Evolutionary conservation across 2,888 invertebrate species (phyloP), one percentile per base, ranked within the genome.

Genomic region (Calameuta filiformis): DNA sequence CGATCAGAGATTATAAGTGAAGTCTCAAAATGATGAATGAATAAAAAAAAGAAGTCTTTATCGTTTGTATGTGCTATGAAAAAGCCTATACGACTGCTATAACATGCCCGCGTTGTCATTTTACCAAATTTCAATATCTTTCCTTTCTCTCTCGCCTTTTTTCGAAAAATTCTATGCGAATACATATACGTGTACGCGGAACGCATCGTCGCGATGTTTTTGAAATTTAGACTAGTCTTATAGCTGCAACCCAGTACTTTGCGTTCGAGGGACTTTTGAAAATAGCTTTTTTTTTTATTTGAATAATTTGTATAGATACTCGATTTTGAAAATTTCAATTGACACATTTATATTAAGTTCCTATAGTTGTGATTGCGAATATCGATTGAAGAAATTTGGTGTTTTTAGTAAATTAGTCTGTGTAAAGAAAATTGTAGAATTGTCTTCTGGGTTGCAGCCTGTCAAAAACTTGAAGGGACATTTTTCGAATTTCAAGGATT

Each of bases 51-150:
- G 78, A 77, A 75, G 75, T 79, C 76, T 76, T 78, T 80, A 83
- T 83, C 81, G 80, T 83, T 83, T 83, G 82, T 80, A 80, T 76
- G 75, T 75, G 71, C 77, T 76, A 56, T 56, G 23, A 56, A 23
- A 56, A 56, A 56, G 56, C 56, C 31, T 34, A 31, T 34, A 31
- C 34, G 31, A 71, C 71, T 71, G 34, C 71, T 34, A n/a, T 34
- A 31, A 71, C 71, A 23, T 71, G 30, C 34, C 71, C 31, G 71
- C 31, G 34, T 71, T 33, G 23, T 30, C 11, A 71, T 71, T 31
- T 34, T 34, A 71, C 30, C 71, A 33, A 33, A 30, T 71, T 71
- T 71, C 71, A 23, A 23, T 56, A 56, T 56, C 56, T 56, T 56
- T 56, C 23, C 56, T 56, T 56, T 56, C 56, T 56, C 56, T 56